Evolutionary conservation across 1,140 invertebrate genomes (phyloP).

Genomic region (Bombus affinis): DNA sequence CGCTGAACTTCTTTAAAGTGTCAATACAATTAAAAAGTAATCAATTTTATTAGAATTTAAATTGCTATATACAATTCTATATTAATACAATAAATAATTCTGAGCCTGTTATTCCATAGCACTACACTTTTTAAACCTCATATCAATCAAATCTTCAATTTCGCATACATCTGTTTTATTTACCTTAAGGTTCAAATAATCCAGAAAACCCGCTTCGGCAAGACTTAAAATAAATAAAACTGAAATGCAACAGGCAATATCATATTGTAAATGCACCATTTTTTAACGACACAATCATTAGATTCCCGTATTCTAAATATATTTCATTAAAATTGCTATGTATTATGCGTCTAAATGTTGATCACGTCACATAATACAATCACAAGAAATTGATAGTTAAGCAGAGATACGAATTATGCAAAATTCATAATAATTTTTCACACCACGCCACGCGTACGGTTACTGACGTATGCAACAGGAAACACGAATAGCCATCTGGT

Average conservation of each 20-base stretch:
- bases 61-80: background rate
- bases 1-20: background rate
- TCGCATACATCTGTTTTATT: background rate
- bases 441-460: constrained; percentile 31
- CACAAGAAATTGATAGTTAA: background rate
- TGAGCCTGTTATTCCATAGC: background rate
- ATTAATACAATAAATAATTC: background rate
- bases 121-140: background rate
- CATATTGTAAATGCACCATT: constrained; percentile 60
- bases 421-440: background rate
- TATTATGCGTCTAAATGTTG: background rate
- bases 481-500: constrained; percentile 30
- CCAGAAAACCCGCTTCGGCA: background rate
- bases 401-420: background rate
- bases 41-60: background rate
- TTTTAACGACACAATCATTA: constrained; percentile 48
- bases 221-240: constrained; percentile 48
- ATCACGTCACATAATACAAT: background rate
- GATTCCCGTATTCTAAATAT: background rate
- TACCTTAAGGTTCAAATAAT: constrained; percentile 58
- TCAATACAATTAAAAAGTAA: background rate
- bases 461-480: constrained; percentile 33
- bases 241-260: constrained; percentile 55
- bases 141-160: background rate
- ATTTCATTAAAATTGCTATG: background rate